Evolutionary conservation across 1,140 invertebrate genomes (phyloP).

Genomic region (Manduca sexta): DNA sequence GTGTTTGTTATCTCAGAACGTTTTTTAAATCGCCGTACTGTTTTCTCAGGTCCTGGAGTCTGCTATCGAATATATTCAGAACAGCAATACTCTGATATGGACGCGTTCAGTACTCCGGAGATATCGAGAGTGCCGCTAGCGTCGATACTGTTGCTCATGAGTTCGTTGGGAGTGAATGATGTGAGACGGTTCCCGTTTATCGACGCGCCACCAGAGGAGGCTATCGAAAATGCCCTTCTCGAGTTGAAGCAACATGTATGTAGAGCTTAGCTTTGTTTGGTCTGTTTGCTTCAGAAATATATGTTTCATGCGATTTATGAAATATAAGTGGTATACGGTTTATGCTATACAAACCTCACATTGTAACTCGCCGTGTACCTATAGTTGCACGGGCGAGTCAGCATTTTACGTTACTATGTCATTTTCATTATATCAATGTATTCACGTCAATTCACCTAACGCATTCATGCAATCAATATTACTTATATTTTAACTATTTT

Average conservation of each 20-base stretch:
- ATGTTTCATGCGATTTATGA: too few species aligned
- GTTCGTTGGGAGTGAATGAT: slow-evolving; percentile 94
- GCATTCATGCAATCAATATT: too few species aligned
- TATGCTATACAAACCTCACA: too few species aligned
- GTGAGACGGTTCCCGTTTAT: slow-evolving; percentile 96
- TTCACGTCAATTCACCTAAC: too few species aligned
- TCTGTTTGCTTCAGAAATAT: too few species aligned
- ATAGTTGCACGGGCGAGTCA: too few species aligned
- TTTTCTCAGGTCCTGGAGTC: slow-evolving; percentile 77
- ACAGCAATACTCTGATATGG: slow-evolving; percentile 75
- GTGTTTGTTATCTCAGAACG: neutral
- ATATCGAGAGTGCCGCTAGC: slow-evolving; percentile 94
- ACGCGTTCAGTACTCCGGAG: slow-evolving; percentile 92
- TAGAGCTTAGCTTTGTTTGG: too few species aligned
- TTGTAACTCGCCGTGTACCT: too few species aligned
- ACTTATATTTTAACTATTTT: too few species aligned
- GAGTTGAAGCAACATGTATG: slow-evolving; percentile 91
- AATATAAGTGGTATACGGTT: too few species aligned
- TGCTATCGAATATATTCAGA: slow-evolving; percentile 92
- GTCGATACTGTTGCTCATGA: slow-evolving; percentile 94
- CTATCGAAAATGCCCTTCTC: slow-evolving; percentile 89
- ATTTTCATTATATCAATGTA: too few species aligned
- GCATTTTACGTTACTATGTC: too few species aligned
- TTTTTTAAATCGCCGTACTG: neutral
- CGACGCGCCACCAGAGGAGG: slow-evolving; percentile 87